Percentiles rank a stretch among this genome's conserved stretches.
Conservation (phyloP, 2,113 vertebrate species). For the Benitochromis conjunctus region DNA sequence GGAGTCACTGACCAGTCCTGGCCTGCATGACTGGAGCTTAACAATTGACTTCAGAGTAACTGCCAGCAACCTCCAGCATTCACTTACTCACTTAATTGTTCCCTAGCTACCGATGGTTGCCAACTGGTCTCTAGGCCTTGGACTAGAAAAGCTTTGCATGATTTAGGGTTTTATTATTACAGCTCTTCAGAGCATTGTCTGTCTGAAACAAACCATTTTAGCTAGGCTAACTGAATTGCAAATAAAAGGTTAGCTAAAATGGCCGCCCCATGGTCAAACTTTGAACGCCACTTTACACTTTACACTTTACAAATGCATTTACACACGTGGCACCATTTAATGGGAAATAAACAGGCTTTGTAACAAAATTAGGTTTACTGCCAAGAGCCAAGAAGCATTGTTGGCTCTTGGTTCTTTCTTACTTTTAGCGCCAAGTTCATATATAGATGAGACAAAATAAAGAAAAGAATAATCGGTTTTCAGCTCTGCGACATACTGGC, state of each 20-base stretch:
- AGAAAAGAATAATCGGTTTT: too few relatives aligned
- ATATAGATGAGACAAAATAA: neutral
- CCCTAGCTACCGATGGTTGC: neutral
- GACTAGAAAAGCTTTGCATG: neutral
- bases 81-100: neutral
- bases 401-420: neutral
- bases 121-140: neutral
- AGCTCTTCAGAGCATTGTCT: neutral
- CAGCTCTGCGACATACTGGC: too few relatives aligned
- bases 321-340: neutral
- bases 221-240: too few relatives aligned
- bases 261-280: too few relatives aligned
- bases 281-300: too few relatives aligned
- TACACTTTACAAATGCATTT: too few relatives aligned
- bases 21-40: neutral
- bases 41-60: neutral
- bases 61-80: neutral
- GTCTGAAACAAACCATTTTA: neutral
- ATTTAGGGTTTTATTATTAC: neutral
- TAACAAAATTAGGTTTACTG: neutral
- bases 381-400: neutral
- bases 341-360: neutral
- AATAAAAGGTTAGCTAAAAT: too few relatives aligned
- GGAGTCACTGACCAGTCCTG: neutral
- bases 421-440: neutral